Base-by-base conservation (phyloP, 2,888 invertebrate species). In the Eretmocerus hayati region DNA sequence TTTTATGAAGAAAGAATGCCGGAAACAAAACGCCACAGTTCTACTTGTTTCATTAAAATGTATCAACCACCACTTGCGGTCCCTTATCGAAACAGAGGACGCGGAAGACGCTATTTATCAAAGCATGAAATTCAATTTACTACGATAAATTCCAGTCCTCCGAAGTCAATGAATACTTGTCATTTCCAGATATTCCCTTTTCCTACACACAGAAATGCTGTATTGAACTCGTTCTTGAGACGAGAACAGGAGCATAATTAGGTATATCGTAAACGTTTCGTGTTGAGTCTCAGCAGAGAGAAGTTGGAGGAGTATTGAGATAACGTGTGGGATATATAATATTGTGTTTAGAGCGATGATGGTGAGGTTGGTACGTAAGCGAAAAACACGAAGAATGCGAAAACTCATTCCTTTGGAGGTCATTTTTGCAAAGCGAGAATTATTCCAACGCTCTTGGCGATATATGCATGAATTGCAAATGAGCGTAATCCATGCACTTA, bases 391-490 rank as follows among this genome's bases (percentile, higher is more conserved):
- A 11, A 42, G 26, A 31, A 21, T 42, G 18, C 11, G 15, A 50
- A 45, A 20, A 46, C 8, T 37, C 23, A 37, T 22, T 23, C 11
- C 23, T 32, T 13, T 21, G 32, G 37, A 46, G 41, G 21, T 22
- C 35, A 46, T 51, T 43, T 46, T 47, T 16, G 15, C 15, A 30
- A 44, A 22, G 31, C 22, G 11, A 13, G 26, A 40, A 46, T 46
- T 42, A 42, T 50, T 46, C 33, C 15, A 21, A n/a, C 21, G 16
- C n/a, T 39, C 15, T 9, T 21, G 15, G 39, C 23, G 33, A 37
- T 26, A 11, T 26, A n/a, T 20, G 41, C 31, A 40, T 44, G 51
- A 51, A 47, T 51, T 51, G 51, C 47, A 47, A 44, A 51, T 51
- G 26, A 26, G 26, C 11, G 11, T 20, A n/a, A 33, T 33, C 16